phyloP scores from a whole-genome alignment of 2,797 vertebrate species.

The Thripadectes ignobilis region DNA sequence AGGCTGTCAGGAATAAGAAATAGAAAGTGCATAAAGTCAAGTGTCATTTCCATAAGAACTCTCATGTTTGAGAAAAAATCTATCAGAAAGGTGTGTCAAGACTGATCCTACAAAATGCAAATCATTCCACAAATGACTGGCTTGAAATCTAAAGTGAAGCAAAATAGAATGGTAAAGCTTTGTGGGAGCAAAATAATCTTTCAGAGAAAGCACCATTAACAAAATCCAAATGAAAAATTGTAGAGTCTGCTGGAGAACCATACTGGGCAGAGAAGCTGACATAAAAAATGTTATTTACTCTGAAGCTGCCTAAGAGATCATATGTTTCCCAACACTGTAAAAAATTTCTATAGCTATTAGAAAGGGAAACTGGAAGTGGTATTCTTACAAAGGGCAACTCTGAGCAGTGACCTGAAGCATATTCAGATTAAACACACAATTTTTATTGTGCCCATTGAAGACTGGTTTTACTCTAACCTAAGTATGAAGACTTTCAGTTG shows the following conservation, averaged over 20 bases:
- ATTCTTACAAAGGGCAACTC: background rate
- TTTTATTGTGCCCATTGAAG: background rate
- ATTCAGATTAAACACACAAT: background rate
- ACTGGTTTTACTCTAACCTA: background rate
- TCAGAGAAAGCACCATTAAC: background rate
- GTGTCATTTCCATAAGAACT: slow-evolving; percentile 48
- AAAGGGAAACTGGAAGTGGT: background rate
- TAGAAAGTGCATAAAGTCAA: slow-evolving; percentile 48
- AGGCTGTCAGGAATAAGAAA: slow-evolving; percentile 32
- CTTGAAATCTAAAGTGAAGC: background rate
- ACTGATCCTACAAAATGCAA: slow-evolving; percentile 31
- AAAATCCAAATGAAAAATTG: background rate
- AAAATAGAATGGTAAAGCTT: slow-evolving; percentile 20
- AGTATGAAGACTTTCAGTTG: background rate
- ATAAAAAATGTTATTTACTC: background rate
- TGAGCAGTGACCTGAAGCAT: background rate
- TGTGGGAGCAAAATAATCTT: background rate
- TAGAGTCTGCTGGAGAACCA: background rate
- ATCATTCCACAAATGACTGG: slow-evolving; percentile 24
- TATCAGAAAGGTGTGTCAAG: slow-evolving; percentile 46
- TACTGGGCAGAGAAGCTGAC: background rate
- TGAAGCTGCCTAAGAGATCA: background rate
- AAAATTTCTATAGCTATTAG: background rate
- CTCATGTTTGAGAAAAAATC: slow-evolving; percentile 10
- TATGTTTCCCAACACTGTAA: background rate